Percentiles rank a stretch among this genome's conserved stretches.
phyloP scores from a whole-genome alignment of 2,797 vertebrate species.

The Tinamus major region DNA sequence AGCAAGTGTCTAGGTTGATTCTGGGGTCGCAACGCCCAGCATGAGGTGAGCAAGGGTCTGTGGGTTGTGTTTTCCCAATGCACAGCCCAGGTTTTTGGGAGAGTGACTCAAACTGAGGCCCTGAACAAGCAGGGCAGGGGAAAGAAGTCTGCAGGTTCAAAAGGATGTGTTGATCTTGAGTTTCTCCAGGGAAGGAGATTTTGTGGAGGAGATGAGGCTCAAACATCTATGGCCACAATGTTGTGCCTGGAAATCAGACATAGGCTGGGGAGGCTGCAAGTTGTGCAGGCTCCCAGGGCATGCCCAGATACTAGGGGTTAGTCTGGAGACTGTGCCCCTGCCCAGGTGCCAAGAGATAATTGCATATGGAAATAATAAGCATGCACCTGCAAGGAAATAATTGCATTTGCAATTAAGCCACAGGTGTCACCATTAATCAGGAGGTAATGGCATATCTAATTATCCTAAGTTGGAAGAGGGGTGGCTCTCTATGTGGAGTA shows the following conservation, averaged over 20 bases:
- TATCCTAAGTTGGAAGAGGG: not conserved
- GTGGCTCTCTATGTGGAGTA: too few species aligned
- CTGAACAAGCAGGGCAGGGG: too few species aligned
- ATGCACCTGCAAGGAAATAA: rapidly evolving
- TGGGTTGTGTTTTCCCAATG: not conserved
- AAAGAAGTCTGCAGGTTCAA: not conserved
- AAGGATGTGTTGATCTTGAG: not conserved
- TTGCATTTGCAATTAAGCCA: not conserved
- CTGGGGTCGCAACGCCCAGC: not conserved
- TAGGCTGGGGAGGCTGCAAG: not conserved
- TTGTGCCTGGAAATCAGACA: not conserved
- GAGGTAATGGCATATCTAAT: not conserved
- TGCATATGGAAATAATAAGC: rapidly evolving
- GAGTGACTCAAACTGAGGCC: rapidly evolving
- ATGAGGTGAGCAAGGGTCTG: not conserved
- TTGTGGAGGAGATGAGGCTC: too few species aligned
- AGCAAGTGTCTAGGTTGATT: not conserved
- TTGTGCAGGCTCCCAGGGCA: not conserved
- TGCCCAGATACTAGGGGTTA: not conserved
- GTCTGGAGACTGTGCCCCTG: not conserved
- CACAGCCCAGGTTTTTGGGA: not conserved
- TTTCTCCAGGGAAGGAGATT: not conserved
- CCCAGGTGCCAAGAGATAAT: not conserved
- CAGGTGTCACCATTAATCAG: not conserved
- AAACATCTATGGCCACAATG: too few species aligned